phyloP scores from a whole-genome alignment of 30 jellyfish, hydroid and myxozoan species.

The Aurelia sp. region DNA sequence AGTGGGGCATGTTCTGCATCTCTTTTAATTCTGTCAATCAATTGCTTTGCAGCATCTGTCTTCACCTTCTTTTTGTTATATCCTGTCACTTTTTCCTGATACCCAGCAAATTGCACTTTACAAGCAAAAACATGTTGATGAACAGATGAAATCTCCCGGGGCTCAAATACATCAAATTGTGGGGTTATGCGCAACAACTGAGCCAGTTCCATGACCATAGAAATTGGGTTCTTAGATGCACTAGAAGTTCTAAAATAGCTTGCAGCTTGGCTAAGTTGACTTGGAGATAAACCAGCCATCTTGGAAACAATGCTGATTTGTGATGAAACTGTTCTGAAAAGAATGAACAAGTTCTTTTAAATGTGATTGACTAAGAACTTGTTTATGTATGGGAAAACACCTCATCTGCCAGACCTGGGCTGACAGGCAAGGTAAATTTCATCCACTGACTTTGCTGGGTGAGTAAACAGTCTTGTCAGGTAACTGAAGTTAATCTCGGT shows the following conservation, averaged over 20 bases:
- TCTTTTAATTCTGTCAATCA: not conserved
- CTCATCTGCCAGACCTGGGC: too few species aligned
- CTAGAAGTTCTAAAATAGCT: slow-evolving; percentile 1
- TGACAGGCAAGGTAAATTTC: too few species aligned
- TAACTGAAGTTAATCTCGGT: too few species aligned
- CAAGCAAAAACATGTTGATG: slow-evolving; percentile 46
- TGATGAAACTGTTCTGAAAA: too few species aligned
- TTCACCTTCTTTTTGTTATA: slow-evolving; percentile 50
- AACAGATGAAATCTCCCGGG: slow-evolving; percentile 18
- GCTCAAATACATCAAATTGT: slow-evolving; percentile 22
- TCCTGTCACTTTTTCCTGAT: slow-evolving; percentile 1
- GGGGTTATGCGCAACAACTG: slow-evolving; percentile 46
- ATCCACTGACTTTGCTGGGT: too few species aligned
- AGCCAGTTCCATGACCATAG: slow-evolving; percentile 53
- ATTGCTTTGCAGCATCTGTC: slow-evolving; percentile 38
- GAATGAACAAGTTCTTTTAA: too few species aligned
- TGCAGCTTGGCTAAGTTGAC: slow-evolving; percentile 1
- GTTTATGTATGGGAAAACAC: too few species aligned
- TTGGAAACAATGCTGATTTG: not conserved
- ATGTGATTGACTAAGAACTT: too few species aligned
- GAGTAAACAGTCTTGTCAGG: too few species aligned
- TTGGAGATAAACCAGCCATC: slow-evolving; percentile 2
- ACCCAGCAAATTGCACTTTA: slow-evolving; percentile 1
- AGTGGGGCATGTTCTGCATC: not conserved
- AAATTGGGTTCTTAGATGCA: slow-evolving; percentile 37